Evolutionary conservation across 2,113 vertebrate genomes (phyloP).

Genomic region (Galeopterus variegatus): DNA sequence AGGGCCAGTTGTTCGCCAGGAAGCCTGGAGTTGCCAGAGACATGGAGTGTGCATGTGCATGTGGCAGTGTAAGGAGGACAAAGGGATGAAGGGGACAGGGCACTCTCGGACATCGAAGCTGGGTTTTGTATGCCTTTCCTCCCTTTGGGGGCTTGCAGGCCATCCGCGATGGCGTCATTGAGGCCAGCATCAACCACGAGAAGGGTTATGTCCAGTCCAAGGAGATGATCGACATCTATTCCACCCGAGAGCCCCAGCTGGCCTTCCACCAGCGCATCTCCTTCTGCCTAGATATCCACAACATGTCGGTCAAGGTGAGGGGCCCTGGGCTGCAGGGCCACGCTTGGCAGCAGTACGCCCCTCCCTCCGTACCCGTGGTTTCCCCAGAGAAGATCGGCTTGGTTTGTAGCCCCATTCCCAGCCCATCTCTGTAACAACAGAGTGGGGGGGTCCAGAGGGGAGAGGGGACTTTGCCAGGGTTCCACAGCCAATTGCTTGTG

Average conservation of each 20-base stretch:
- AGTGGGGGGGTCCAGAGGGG: neutral
- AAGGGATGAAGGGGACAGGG: neutral
- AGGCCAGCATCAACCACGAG: conserved; percentile 99
- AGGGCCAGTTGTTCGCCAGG: neutral
- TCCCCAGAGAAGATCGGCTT: neutral
- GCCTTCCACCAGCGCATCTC: conserved; percentile 99
- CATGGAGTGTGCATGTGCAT: neutral
- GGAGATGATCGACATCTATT: conserved; percentile 98
- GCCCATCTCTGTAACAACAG: neutral
- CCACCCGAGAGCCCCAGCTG: conserved; percentile 97
- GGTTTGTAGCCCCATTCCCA: neutral
- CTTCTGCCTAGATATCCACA: conserved; percentile 99
- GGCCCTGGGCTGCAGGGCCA: fast-evolving
- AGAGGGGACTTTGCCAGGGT: neutral
- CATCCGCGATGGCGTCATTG: conserved; percentile 97
- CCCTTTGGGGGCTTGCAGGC: conserved; percentile 89
- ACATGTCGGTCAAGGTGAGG: conserved; percentile 99
- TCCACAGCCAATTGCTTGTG: too few relatives aligned
- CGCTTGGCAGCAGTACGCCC: fast-evolving
- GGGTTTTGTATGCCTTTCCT: neutral
- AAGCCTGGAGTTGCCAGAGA: neutral
- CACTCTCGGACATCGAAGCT: neutral
- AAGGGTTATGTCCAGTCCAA: conserved; percentile 99
- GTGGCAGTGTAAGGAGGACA: neutral
- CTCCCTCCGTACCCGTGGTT: fast-evolving